phyloP scores from a whole-genome alignment of 1,140 invertebrate species.

The Aphis gossypii region DNA sequence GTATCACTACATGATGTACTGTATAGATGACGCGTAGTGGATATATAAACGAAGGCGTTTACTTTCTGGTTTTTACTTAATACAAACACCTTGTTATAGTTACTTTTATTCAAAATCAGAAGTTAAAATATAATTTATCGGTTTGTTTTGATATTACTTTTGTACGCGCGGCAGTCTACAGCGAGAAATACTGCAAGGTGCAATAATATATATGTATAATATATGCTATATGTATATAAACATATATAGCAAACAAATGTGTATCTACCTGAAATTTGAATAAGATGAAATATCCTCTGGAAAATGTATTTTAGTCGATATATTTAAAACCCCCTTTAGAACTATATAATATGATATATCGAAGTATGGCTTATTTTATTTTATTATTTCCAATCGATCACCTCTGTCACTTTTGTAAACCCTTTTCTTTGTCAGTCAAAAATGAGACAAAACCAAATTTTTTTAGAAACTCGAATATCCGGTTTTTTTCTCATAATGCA shows the following conservation, averaged over 20 bases:
- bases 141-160: background rate
- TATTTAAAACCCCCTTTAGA: background rate
- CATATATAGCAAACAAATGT: background rate
- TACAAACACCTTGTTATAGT: background rate
- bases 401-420: background rate
- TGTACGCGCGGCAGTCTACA: background rate
- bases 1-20: background rate
- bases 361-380: background rate
- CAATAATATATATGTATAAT: background rate
- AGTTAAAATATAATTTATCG: conserved; percentile 13
- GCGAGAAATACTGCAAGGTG: background rate
- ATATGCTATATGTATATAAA: background rate
- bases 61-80: background rate
- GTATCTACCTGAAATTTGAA: background rate
- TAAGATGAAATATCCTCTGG: background rate
- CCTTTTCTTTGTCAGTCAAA: background rate
- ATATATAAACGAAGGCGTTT: background rate
- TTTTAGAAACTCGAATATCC: conserved; percentile 35
- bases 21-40: background rate
- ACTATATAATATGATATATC: background rate
- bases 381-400: conserved; percentile 47
- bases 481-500: background rate
- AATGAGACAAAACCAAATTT: background rate
- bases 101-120: background rate
- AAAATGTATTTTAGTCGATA: background rate